A percentile compares a stretch with the other conserved stretches of the same genome.
These are phyloP conservation scores for Argyrosomus japonicus DNA, from an alignment of 2,113 vertebrate genomes.

Conservation along the genomic window DNA sequence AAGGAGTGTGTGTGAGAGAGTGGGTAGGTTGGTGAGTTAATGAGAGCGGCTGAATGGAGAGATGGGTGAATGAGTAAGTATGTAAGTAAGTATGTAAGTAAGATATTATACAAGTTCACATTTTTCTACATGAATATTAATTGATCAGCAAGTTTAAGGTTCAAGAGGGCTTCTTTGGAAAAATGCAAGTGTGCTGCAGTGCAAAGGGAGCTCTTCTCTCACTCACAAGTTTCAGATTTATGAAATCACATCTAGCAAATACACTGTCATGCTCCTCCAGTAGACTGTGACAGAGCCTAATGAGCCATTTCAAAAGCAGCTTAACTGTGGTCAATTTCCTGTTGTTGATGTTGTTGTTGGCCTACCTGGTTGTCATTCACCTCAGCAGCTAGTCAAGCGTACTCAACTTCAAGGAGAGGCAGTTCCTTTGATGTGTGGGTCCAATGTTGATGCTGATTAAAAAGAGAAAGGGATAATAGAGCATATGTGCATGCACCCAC, in stretches of 20 bases:
- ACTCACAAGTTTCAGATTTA: conserved; percentile 29
- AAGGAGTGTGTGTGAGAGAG: conserved; percentile 6
- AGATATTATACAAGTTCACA: conserved; percentile 8
- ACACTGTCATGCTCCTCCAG: conserved; percentile 9
- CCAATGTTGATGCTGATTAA: conserved; percentile 61
- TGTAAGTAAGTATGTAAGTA: conserved; percentile 9
- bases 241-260: conserved; percentile 27
- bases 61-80: conserved; percentile 28
- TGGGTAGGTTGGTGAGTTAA: conserved; percentile 24
- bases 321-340: conserved; percentile 61
- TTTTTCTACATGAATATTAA: conserved; percentile 16
- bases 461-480: conserved; percentile 47
- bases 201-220: conserved; percentile 13
- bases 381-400: conserved; percentile 54
- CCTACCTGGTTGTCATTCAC: conserved; percentile 65
- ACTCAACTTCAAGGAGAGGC: conserved; percentile 58
- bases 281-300: conserved; percentile 53
- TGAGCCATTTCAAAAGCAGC: conserved; percentile 56
- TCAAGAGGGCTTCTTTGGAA: conserved; percentile 6
- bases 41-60: conserved; percentile 7
- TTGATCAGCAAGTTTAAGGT: conserved; percentile 12
- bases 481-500: conserved; percentile 26
- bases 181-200: not conserved
- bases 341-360: conserved; percentile 51
- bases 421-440: conserved; percentile 61